phyloP scores from a whole-genome alignment of 2,113 vertebrate species.

The Shinisaurus crocodilurus region DNA sequence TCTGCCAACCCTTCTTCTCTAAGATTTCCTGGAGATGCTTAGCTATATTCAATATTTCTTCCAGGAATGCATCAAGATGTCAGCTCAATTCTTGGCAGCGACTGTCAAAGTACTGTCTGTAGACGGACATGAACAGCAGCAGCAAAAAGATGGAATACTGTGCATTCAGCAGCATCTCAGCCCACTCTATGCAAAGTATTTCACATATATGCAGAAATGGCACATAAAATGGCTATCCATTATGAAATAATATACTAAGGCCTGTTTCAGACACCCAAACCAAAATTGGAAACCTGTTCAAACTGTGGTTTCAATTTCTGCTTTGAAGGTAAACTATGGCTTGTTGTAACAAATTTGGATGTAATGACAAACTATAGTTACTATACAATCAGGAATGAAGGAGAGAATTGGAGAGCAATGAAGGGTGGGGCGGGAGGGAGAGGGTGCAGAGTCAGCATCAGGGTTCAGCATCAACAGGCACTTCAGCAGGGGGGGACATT shows the following conservation, averaged over 20 bases:
- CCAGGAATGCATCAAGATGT: neutral
- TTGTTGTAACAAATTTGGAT: neutral
- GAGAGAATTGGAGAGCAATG: neutral
- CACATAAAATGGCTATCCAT: neutral
- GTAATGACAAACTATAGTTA: neutral
- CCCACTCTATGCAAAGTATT: neutral
- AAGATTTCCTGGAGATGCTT: constrained; percentile 1
- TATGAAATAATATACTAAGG: neutral
- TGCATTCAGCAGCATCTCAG: neutral
- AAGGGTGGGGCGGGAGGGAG: neutral
- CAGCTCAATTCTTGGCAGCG: neutral
- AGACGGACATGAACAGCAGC: neutral
- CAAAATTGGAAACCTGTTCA: neutral
- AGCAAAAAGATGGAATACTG: neutral
- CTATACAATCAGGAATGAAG: neutral
- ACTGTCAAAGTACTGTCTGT: neutral
- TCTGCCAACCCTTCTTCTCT: neutral
- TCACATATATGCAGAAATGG: neutral
- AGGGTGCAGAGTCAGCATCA: neutral
- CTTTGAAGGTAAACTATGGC: neutral
- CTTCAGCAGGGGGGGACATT: neutral
- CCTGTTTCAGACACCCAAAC: neutral
- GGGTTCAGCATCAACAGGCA: neutral
- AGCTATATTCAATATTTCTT: neutral
- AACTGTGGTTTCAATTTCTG: neutral